Evolutionary conservation across 1,140 invertebrate genomes (phyloP), one percentile per base, ranked within the genome.

Genomic region (Drosophila sulfurigaster): DNA sequence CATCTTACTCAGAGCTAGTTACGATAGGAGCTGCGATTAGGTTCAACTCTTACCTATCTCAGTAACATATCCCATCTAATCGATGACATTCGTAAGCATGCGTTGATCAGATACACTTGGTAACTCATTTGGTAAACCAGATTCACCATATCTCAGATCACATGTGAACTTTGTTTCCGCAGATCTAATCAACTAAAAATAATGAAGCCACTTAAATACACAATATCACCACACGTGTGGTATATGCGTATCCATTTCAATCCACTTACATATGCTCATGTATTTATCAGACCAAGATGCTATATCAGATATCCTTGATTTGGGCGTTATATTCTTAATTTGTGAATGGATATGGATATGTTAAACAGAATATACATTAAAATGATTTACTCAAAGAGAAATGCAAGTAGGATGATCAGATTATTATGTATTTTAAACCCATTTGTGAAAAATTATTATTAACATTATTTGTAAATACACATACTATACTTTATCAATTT

Each of bases 101-200:
- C 46, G 8, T 16, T 28, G 11, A 13, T 28, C 20, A 83, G 65
- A 78, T 70, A 64, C 69, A 66, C 56, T 57, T 67, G 49, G 60
- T 64, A 43, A 45, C 51, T 79, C 65, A 58, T 74, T 88, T 79
- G 76, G 79, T 79, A 71, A 82, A 82, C 68, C 82, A 77, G 82
- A 86, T 75, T 52, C 20, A 69, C 41, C 15, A 49, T 82, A 88
- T 87, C 82, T 54, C 2, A 25, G 13, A 87, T 79, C 82, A 75
- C 75, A 51, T 81, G 75, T 66, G 69, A 80, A 81, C 78, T 85
- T 85, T 70, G 15, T 3, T n/a, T 8, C 6, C 5, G 8, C 2
- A 69, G 58, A 57, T 75, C n/a, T 45, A 45, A 35, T 56, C 52
- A 38, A 56, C 52, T 20, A 43, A n/a, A 43, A 13, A 43, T 43